Base-by-base conservation (phyloP, 2,888 invertebrate species). In the Ormia ochracea region DNA sequence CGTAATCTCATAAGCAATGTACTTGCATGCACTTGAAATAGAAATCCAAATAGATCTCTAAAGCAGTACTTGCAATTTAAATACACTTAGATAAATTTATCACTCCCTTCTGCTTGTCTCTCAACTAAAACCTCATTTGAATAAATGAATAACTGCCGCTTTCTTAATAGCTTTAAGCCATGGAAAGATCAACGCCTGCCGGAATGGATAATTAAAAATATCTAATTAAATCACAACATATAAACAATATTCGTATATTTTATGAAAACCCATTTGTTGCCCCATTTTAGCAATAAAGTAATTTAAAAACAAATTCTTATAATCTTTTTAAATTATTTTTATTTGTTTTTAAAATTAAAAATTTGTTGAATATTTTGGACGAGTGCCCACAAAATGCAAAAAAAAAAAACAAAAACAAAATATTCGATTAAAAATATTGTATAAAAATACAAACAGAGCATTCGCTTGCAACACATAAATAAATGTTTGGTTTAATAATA, bases 141-240 rank as follows among this genome's bases (percentile, higher is more conserved):
- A 31, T 31, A 28, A 65, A 36, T n/a, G n/a, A n/a, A n/a, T n/a
- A n/a, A n/a, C n/a, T n/a, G n/a, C n/a, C n/a, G n/a, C n/a, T n/a
- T n/a, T n/a, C n/a, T n/a, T n/a, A n/a, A n/a, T n/a, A n/a, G n/a
- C n/a, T 50, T 31, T 28, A 28, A 52, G 61, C 14, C 43, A 59
- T 10, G 48, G 36, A 48, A 65, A 56, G 73, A 73, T 73, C 73
- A 73, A 45, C 65, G 65, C 63, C 65, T 73, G 54, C 28, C 45
- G 2, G 26, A 48, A 52, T n/a, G 45, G 2, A 43, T 58, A 33
- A 17, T n/a, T 4, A 33, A 23, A 2, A 43, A 28, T 4, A 17
- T 7, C 2, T 12, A 17, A 26, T 17, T 38, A 38, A 65, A 41
- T 41, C 38, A 21, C 2, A 41, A 5, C 21, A 52, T 26, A 31